Conservation (phyloP, 2,888 invertebrate genomes). For the Linnaemya tessellans region DNA sequence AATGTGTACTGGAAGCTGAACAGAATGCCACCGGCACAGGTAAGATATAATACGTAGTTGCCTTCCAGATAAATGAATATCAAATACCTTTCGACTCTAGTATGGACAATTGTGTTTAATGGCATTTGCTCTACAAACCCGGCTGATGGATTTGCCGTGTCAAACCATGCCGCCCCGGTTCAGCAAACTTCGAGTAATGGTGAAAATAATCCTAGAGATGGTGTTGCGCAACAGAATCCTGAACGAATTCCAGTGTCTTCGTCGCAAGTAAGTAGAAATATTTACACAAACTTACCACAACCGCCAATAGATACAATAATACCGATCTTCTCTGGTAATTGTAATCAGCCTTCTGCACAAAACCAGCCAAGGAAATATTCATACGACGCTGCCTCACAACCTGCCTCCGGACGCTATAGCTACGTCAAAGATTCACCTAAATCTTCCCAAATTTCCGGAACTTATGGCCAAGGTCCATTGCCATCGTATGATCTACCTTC, state of each 20-base stretch:
- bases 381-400: neutral
- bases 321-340: neutral
- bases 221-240: too few species aligned
- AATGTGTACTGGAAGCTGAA: slow-evolving; percentile 51
- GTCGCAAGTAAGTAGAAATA: neutral
- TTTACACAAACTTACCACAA: neutral
- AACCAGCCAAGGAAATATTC: neutral
- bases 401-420: neutral
- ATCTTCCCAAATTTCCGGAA: neutral
- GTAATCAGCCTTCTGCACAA: neutral
- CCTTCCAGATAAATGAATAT: neutral
- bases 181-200: neutral
- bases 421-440: neutral
- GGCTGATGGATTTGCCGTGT: neutral
- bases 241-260: neutral
- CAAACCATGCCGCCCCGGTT: neutral
- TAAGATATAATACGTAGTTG: slow-evolving; percentile 14
- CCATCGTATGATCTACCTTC: neutral
- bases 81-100: slow-evolving; percentile 12
- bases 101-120: slow-evolving; percentile 30
- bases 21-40: slow-evolving; percentile 42
- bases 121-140: slow-evolving; percentile 51
- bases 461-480: neutral
- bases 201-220: neutral
- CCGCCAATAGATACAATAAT: neutral